Conservation (phyloP, 2,797 vertebrate species). For the Denticeps clupeoides region DNA sequence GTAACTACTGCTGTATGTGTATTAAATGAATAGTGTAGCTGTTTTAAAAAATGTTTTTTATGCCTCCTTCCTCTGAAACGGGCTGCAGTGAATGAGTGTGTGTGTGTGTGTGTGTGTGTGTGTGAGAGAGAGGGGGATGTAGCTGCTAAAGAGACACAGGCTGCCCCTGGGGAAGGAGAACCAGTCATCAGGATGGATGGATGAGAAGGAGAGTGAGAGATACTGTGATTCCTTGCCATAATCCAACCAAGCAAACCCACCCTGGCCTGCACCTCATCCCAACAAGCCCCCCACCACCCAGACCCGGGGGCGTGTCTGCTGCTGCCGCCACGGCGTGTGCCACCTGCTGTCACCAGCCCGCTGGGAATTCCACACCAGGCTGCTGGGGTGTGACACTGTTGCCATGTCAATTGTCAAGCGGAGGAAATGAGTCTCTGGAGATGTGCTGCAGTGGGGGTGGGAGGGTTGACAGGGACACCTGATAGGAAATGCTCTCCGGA, state of each 20-base stretch:
- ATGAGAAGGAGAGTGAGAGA: slow-evolving; percentile 16
- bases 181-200: too few species aligned
- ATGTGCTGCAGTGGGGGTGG: slow-evolving; percentile 27
- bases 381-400: slow-evolving; percentile 44
- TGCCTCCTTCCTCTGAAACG: too few species aligned
- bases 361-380: slow-evolving; percentile 46
- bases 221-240: slow-evolving; percentile 38
- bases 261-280: slow-evolving; percentile 19
- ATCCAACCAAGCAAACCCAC: slow-evolving; percentile 29
- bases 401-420: slow-evolving; percentile 59
- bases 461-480: slow-evolving; percentile 23
- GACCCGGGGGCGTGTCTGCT: slow-evolving; percentile 11
- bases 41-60: too few species aligned
- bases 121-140: slow-evolving; percentile 36
- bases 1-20: too few species aligned
- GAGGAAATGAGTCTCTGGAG: slow-evolving; percentile 50
- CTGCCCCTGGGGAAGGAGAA: too few species aligned
- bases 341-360: slow-evolving; percentile 62
- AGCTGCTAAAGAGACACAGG: slow-evolving; percentile 57
- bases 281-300: slow-evolving; percentile 32
- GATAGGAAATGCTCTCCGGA: slow-evolving; percentile 18
- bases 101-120: slow-evolving; percentile 53
- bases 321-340: slow-evolving; percentile 48
- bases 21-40: too few species aligned
- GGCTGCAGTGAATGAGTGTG: too few species aligned